These are phyloP conservation scores for Fregetta grallaria DNA, from an alignment of 2,113 vertebrate genomes.

Conservation along the genomic window DNA sequence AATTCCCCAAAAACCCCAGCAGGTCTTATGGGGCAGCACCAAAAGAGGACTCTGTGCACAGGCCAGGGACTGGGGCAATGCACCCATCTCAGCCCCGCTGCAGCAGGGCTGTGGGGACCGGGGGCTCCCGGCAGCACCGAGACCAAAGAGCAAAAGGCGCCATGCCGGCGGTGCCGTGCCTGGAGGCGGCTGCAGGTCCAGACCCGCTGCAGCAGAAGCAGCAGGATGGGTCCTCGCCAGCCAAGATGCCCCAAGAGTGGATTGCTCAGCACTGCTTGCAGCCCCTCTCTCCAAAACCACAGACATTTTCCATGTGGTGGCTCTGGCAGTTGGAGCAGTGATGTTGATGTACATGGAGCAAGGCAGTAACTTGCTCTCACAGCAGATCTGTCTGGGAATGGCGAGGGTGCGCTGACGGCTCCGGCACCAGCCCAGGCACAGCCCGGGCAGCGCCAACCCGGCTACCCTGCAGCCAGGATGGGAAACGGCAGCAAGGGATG, in stretches of 20 bases:
- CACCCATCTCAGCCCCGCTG: not conserved
- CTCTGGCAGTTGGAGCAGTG: not conserved
- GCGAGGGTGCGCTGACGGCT: not conserved
- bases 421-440: not conserved
- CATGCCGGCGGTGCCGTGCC: fast-evolving
- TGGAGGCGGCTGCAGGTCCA: not conserved
- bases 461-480: not conserved
- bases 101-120: fast-evolving
- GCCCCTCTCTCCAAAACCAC: slow-evolving; percentile 37
- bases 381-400: not conserved
- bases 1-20: not conserved
- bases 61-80: no score
- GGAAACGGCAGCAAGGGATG: fast-evolving
- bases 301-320: not conserved
- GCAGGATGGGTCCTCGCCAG: not conserved
- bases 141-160: not conserved
- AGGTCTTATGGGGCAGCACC: fast-evolving
- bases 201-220: not conserved
- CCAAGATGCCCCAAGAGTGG: not conserved
- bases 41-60: fast-evolving
- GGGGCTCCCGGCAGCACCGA: not conserved
- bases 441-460: not conserved
- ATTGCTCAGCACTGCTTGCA: not conserved
- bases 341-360: fast-evolving
- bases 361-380: not conserved